Evolutionary conservation across 2,113 vertebrate genomes (phyloP), one percentile per base, ranked within the genome.

Genomic region (Forbesichthys papilliferus): DNA sequence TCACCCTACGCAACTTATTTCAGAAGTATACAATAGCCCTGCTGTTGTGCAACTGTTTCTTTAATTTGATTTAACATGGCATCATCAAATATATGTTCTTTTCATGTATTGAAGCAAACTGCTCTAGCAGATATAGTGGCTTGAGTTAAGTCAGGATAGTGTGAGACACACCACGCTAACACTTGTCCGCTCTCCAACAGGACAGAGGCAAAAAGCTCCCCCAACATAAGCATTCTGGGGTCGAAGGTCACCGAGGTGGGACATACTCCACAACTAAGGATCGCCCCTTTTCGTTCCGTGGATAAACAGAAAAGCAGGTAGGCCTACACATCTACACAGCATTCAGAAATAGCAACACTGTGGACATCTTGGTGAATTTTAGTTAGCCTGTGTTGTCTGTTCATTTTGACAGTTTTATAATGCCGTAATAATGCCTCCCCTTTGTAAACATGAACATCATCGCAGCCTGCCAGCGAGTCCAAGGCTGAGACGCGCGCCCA

Each of bases 241-340:
- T 27, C 27, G 69, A 66, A 84, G n/a, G 61, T 55, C 9, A 57
- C 36, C 52, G 42, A 63, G 46, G 61, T 69, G 59, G 75, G 63
- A 55, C 62, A 75, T 33, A 70, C 12, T 79, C 78, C 69, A 33
- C 51, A 58, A 4, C 61, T 78, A 27, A 73, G 64, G 78, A 84
- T 82, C 60, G 53, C 86, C 48, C 82, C 81, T 2, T 86, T 79
- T 64, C 66, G 47, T n/a, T 71, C 84, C 56, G 79, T 78, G 3
- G 78, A 56, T 56, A 74, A 78, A 72, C 64, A 10, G 59, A 89
- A 66, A 84, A 78, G 63, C 71, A 87, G 83, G 87, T 88, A 73
- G 14, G 5, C 55, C 16, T 27, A 9, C 52, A 27, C 27, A 27
- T 2, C 27, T 27, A 27, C 27, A 27, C 27, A 3, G 27, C 27